A percentile compares a stretch with the other conserved stretches of the same genome.
phyloP scores from a whole-genome alignment of 2,888 invertebrate species.

The Geotrupes spiniger region DNA sequence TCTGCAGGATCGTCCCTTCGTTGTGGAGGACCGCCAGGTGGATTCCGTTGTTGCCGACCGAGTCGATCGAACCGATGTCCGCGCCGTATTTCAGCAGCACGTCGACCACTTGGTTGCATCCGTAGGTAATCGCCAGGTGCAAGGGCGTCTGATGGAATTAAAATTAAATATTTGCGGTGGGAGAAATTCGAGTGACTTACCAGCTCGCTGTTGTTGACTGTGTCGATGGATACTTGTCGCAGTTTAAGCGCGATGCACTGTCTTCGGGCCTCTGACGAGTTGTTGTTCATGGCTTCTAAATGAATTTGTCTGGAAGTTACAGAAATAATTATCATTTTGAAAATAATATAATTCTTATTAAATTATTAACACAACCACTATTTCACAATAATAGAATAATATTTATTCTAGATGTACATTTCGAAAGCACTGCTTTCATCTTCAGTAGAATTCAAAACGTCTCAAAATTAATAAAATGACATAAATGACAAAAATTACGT shows the following conservation, averaged over 20 bases:
- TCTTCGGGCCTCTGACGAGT: constrained; percentile 11
- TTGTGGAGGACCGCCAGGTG: constrained; percentile 46
- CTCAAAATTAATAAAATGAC: no score
- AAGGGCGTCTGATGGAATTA: constrained; percentile 49
- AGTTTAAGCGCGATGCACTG: constrained; percentile 11
- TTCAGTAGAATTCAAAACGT: no score
- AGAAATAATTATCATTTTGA: no score
- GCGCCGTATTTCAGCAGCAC: constrained; percentile 46
- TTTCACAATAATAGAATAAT: no score
- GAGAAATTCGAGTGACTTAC: constrained; percentile 15
- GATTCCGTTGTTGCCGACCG: constrained; percentile 39
- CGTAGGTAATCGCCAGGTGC: constrained; percentile 42
- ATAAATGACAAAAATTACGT: no score
- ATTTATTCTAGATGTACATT: no score
- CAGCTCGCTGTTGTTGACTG: constrained; percentile 12
- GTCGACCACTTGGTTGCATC: constrained; percentile 31
- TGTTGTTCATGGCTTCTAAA: constrained; percentile 13
- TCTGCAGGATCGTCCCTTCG: constrained; percentile 10
- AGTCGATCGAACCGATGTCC: constrained; percentile 40
- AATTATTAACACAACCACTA: background rate
- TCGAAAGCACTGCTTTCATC: no score
- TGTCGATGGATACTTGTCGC: constrained; percentile 16
- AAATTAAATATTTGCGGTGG: constrained; percentile 13
- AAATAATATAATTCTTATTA: background rate
- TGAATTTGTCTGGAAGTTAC: constrained; percentile 12